A percentile compares a stretch with the other conserved stretches of the same genome.
These are phyloP conservation scores for Amblyornis subalaris DNA, from an alignment of 2,113 vertebrate species.

Conservation along the genomic window DNA sequence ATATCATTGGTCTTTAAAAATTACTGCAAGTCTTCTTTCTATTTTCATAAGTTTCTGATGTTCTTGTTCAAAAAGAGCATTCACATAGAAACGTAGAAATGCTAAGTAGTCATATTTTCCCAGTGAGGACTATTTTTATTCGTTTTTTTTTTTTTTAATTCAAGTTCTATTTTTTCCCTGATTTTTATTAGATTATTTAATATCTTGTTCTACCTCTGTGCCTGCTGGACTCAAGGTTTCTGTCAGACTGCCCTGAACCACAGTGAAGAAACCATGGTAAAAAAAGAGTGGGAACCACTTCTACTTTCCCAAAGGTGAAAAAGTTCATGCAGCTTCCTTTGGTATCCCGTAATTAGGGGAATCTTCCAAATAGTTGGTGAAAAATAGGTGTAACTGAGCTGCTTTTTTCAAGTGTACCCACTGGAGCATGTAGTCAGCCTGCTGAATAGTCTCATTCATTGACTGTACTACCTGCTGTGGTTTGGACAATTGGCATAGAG, in stretches of 20 bases:
- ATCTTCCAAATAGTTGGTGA: constrained; percentile 22
- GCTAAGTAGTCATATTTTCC: neutral
- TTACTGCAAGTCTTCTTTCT: neutral
- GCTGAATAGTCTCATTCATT: constrained; percentile 54
- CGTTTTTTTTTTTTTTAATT: neutral
- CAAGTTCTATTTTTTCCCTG: neutral
- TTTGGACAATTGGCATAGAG: constrained; percentile 30
- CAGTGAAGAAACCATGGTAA: neutral
- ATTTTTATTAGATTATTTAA: neutral
- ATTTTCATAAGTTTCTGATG: neutral
- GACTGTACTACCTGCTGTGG: constrained; percentile 54
- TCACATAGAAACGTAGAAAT: neutral
- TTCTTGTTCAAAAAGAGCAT: neutral
- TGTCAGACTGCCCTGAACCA: neutral
- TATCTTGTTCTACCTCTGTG: neutral
- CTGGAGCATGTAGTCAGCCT: constrained; percentile 38
- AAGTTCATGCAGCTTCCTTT: constrained; percentile 25
- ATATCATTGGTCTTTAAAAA: neutral
- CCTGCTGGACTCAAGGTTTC: neutral
- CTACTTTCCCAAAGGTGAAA: constrained; percentile 16
- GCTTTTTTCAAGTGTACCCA: constrained; percentile 44
- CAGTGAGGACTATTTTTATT: neutral
- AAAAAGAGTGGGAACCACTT: neutral
- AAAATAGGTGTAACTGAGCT: constrained; percentile 56
- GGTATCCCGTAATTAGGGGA: constrained; percentile 19